Conservation (phyloP, 2,888 invertebrate species). For the Penaeus monodon region DNA sequence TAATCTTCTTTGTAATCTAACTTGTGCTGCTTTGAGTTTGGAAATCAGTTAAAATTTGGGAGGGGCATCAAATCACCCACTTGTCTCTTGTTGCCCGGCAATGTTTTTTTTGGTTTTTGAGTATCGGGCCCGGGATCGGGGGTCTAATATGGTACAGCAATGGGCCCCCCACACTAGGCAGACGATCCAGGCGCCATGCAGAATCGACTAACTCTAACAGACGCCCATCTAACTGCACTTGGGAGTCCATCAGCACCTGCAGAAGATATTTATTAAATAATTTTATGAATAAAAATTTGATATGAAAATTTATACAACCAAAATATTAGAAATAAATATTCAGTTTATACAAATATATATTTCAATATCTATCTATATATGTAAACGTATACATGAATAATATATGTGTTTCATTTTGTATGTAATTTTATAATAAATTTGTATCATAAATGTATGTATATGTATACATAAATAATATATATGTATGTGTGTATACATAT, state of each 20-base stretch:
- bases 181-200: conserved; percentile 81
- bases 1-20: conserved; percentile 11
- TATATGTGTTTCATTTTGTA: no score
- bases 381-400: no score
- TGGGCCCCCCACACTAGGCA: conserved; percentile 71
- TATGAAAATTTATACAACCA: no score
- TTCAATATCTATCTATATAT: no score
- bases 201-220: conserved; percentile 86
- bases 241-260: conserved; percentile 67
- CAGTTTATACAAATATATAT: no score
- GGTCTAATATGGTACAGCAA: conserved; percentile 84
- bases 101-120: conserved; percentile 78
- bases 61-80: conserved; percentile 74
- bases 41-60: conserved; percentile 56
- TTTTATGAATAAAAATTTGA: no score
- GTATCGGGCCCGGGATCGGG: conserved; percentile 94
- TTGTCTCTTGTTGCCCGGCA: conserved; percentile 87
- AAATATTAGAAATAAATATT: no score
- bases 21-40: conserved; percentile 33
- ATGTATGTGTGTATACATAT: no score
- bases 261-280: no score
- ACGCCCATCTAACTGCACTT: conserved; percentile 81
- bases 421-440: no score
- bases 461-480: no score
- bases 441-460: no score